Evolutionary conservation across 2,888 invertebrate genomes (phyloP).

Genomic region (Hartigia nigra): DNA sequence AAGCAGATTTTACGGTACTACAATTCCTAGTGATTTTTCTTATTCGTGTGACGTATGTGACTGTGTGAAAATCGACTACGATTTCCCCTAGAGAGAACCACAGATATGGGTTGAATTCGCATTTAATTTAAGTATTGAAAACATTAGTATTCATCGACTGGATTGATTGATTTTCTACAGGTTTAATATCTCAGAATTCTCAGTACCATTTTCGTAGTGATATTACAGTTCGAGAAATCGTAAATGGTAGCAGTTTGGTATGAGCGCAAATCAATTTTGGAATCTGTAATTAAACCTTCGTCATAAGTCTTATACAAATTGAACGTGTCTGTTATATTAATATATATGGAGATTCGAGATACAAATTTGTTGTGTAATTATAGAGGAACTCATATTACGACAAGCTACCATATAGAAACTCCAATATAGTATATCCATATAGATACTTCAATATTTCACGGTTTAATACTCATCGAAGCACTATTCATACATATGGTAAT

Average conservation of each 20-base stretch:
- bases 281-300: background rate
- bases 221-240: background rate
- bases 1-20: too few relatives aligned
- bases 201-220: background rate
- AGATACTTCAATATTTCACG: background rate
- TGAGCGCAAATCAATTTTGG: background rate
- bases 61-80: too few relatives aligned
- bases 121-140: background rate
- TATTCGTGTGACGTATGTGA: too few relatives aligned
- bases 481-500: background rate
- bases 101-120: background rate
- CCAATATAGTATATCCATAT: background rate
- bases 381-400: background rate
- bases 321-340: background rate
- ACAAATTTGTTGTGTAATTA: background rate
- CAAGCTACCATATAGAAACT: background rate
- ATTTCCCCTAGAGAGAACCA: background rate
- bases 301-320: background rate
- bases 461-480: background rate
- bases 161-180: background rate
- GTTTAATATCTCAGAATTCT: background rate
- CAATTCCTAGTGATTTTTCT: too few relatives aligned
- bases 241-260: background rate
- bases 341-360: background rate
- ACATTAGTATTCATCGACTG: background rate